phyloP scores from a whole-genome alignment of 2,113 vertebrate species.

The Willisornis vidua region DNA sequence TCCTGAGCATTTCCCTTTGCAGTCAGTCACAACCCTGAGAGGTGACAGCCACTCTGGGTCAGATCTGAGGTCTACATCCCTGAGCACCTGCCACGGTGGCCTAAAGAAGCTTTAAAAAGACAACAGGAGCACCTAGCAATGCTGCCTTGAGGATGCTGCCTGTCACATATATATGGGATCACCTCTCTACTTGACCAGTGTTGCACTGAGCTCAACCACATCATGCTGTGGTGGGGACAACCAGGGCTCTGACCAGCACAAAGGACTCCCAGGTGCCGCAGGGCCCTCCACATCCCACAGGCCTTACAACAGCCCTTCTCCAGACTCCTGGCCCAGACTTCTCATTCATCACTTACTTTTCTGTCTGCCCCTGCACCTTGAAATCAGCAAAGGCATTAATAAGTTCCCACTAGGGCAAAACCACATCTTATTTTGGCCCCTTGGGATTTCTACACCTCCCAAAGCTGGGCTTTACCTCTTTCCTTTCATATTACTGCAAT shows the following conservation, averaged over 20 bases:
- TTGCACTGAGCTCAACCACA: neutral
- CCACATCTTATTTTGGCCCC: neutral
- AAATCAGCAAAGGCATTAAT: neutral
- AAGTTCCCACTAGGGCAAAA: neutral
- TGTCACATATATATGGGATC: neutral
- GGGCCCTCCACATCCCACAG: neutral
- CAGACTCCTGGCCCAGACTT: neutral
- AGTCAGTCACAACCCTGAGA: neutral
- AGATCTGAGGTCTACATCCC: neutral
- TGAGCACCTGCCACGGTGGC: neutral
- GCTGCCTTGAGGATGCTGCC: neutral
- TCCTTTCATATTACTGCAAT: neutral
- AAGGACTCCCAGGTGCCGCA: neutral
- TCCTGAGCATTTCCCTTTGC: neutral
- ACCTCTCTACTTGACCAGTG: neutral
- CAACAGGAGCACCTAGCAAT: neutral
- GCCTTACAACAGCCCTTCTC: neutral
- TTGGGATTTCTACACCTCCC: neutral
- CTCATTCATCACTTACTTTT: neutral
- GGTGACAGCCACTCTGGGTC: neutral
- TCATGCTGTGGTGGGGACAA: neutral
- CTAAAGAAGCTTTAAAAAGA: neutral
- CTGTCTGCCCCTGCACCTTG: neutral
- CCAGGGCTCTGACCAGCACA: accelerated
- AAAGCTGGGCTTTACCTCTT: neutral